Evolutionary conservation across 1,140 invertebrate species (phyloP), one percentile per base, ranked within the genome.

Genomic region (Linepithema humile): DNA sequence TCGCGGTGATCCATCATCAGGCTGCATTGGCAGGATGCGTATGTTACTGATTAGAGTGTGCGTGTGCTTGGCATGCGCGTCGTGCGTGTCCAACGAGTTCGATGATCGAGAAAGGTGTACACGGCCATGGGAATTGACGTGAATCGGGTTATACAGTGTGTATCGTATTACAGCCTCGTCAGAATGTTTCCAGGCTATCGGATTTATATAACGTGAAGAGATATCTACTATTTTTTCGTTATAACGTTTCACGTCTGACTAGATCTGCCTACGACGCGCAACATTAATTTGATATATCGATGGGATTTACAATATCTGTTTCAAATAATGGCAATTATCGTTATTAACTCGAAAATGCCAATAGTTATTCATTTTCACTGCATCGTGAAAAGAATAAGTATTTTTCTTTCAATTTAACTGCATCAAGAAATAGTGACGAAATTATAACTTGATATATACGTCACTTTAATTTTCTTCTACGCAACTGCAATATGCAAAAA

Each of bases 21-120:
- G 50, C 35, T 40, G 48, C 75, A 7, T 55, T 69, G 62, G 64
- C 75, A 67, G 60, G 59, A 78, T 78, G 75, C 75, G 62, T 69
- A 69, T 80, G 75, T 80, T 80, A 69, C 75, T 80, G 64, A 80
- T 55, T 80, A 80, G 64, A 55, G 23, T 20, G 23, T 80, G 23
- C 64, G 75, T 80, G 75, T 55, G 35, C 75, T 57, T 43, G 70
- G 32, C 38, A 57, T 65, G 48, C 59, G 53, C 17, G 75, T 29
- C 72, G 80, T 60, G 82, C 85, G 80, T 73, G 57, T 69, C 67
- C 75, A 87, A 88, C 85, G 85, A 88, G 75, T 82, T 82, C 78
- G 69, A 72, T 50, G 73, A 87, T 84, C 86, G 82, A 87, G 85
- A 80, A 88, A 88, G 85, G 82, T 75, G 35, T 23, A 77, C 29